Evolutionary conservation across 2,888 invertebrate species (phyloP), one percentile per base, ranked within the genome.

Genomic region (Cosmia pyralina): DNA sequence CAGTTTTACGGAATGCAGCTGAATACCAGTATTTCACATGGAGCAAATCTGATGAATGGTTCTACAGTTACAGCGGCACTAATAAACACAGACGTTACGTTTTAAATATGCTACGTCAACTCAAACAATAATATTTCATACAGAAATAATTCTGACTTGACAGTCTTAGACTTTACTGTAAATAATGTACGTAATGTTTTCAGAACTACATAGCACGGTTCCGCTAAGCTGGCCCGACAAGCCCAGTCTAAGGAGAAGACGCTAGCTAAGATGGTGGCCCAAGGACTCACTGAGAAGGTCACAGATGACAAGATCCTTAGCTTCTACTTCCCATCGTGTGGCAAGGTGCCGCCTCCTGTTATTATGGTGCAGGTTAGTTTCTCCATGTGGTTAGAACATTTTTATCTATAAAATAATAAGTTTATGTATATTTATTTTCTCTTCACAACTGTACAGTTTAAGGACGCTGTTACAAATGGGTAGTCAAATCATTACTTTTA

Each of bases 211-310:
- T 99, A 84, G 99, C 99, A 0, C 97, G 99, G 99, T 89, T 99
- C 99, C 19, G 99, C 99, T 0, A 99, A 99, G 95, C 95, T 99
- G 83, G 99, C 99, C 0, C 97, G 99, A 76, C 99, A 99, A 93
- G 99, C 99, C 13, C 99, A 99, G 95, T 99, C 99, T 82, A 99
- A 99, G 95, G 99, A 99, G 94, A 99, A 99, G 94, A 99, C 99
- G 0, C 95, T 99, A 75, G 99, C 99, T 41, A 99, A 99, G 96
- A 99, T 99, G 99, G 99, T 99, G 19, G 99, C 99, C 50, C 98
- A 98, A 89, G 99, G 99, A 2, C 97, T 99, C 41, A 99, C 99
- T 0, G 99, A 99, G 92, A 99, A 98, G 96, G 99, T 99, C 0
- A 96, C 97, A 8, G 97, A 97, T 81, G 99, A 99, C 91, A 99